Conservation (phyloP, 2,888 invertebrate genomes). For the Ornithoptera priamus region DNA sequence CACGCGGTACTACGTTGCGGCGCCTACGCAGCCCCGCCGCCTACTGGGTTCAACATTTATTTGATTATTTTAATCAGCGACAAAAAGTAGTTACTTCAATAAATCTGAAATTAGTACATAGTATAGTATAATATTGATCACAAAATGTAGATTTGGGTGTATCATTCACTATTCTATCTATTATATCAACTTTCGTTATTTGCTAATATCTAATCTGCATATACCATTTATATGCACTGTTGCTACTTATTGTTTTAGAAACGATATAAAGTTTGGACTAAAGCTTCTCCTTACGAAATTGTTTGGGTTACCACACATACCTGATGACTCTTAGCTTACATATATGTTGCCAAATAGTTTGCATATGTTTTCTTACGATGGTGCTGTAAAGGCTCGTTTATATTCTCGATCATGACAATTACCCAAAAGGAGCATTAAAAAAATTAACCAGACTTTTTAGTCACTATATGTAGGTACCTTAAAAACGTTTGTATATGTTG, state of each 20-base stretch:
- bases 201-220: background rate
- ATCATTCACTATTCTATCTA: background rate
- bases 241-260: background rate
- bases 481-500: background rate
- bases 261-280: background rate
- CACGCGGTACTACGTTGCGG: constrained; percentile 76
- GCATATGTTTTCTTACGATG: constrained; percentile 22
- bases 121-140: no score
- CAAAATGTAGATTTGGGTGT: no score
- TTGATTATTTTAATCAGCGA: background rate
- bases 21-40: constrained; percentile 55
- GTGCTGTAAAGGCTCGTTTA: constrained; percentile 14
- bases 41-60: constrained; percentile 44
- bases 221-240: no score
- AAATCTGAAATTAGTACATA: background rate
- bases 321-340: constrained; percentile 25
- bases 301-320: constrained; percentile 24
- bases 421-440: constrained; percentile 5
- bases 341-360: constrained; percentile 23
- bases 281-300: constrained; percentile 4
- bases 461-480: background rate
- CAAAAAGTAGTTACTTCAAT: background rate
- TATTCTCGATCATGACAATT: constrained; percentile 7
- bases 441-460: background rate
- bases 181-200: background rate